These are phyloP conservation scores for Phasianus colchicus DNA, from an alignment of 2,113 vertebrate species.

Conservation along the genomic window DNA sequence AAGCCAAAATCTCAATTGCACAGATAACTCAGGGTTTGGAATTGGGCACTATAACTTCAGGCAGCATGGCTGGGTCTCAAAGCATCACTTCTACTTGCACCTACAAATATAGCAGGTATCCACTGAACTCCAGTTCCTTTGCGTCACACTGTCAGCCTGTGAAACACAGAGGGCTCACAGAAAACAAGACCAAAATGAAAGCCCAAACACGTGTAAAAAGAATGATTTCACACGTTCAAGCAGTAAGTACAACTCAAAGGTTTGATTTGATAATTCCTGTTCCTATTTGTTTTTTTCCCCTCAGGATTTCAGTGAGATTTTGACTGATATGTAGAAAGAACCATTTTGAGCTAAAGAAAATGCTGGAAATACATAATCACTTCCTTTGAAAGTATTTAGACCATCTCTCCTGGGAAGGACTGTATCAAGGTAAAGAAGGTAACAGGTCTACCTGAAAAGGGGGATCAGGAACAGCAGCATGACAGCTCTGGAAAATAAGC, in stretches of 20 bases:
- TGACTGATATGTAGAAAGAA: background rate
- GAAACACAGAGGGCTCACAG: background rate
- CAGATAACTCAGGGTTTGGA: background rate
- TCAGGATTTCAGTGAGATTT: background rate
- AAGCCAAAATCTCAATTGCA: background rate
- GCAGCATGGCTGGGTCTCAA: background rate
- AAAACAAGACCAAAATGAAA: background rate
- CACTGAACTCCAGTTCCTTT: background rate
- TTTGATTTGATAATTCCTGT: background rate
- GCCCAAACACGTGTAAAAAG: background rate
- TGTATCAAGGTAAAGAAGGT: background rate
- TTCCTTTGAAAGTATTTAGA: background rate
- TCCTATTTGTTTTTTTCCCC: fast-evolving
- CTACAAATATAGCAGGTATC: background rate
- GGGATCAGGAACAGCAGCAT: background rate
- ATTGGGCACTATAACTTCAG: background rate
- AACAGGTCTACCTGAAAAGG: background rate
- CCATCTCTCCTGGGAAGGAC: background rate
- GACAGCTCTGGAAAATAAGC: background rate
- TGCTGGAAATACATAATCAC: background rate
- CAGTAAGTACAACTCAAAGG: background rate
- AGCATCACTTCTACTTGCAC: background rate
- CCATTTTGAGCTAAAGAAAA: background rate
- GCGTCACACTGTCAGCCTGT: background rate
- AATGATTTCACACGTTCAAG: background rate